Percentiles rank a stretch among this genome's conserved stretches.
These are phyloP conservation scores for Limnothrissa miodon DNA, from an alignment of 2,113 vertebrate species.

Conservation along the genomic window DNA sequence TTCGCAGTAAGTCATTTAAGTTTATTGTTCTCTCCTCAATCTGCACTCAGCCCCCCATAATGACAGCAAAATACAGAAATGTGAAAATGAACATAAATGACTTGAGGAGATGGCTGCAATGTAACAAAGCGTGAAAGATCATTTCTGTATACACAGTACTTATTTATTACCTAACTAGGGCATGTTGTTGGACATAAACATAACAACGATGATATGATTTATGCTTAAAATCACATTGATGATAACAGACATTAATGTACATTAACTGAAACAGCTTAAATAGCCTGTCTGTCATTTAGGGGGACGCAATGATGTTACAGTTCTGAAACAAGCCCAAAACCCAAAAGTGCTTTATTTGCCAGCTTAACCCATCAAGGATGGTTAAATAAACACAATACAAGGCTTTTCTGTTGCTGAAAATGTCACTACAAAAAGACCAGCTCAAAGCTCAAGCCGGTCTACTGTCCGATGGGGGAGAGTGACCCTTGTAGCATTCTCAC, in stretches of 20 bases:
- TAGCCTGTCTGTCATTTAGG: background rate
- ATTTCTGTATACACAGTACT: background rate
- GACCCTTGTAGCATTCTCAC: background rate
- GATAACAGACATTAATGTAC: background rate
- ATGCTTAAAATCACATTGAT: background rate
- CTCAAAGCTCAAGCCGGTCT: background rate
- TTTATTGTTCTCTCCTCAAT: no score
- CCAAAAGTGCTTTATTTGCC: background rate
- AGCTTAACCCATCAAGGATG: background rate
- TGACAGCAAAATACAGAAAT: no score
- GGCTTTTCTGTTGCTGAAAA: background rate
- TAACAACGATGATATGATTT: no score
- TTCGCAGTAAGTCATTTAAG: background rate
- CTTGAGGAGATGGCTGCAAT: no score
- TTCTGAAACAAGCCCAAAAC: background rate
- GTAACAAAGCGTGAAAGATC: no score
- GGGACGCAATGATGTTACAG: background rate
- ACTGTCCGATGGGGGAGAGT: background rate
- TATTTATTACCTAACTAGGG: background rate
- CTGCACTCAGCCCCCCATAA: no score
- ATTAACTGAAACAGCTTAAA: background rate
- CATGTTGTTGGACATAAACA: no score
- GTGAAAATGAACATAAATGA: no score
- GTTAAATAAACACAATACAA: background rate
- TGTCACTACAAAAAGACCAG: background rate